A percentile compares a stretch with the other conserved stretches of the same genome.
Evolutionary conservation across 2,113 vertebrate genomes (phyloP).

Genomic region (Paramormyrops kingsleyae): DNA sequence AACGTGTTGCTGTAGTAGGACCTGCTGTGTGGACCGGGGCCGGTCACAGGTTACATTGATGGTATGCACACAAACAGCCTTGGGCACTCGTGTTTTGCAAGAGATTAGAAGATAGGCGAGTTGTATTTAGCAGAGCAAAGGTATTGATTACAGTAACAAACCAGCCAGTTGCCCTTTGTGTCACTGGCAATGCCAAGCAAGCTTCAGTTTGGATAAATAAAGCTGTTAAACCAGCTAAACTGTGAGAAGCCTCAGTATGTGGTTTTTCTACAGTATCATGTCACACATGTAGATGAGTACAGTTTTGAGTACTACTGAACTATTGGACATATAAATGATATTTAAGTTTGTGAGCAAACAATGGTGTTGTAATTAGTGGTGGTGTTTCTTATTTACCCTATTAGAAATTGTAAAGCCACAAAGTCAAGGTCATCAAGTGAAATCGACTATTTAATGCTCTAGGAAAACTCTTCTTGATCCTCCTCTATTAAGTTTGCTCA

Average conservation of each 20-base stretch:
- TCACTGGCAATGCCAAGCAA: not conserved
- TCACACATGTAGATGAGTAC: not conserved
- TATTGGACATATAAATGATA: not conserved
- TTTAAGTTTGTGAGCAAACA: not conserved
- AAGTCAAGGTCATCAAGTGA: not conserved
- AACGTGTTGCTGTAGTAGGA: slow-evolving; percentile 36
- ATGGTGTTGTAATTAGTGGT: not conserved
- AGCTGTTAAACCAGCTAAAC: not conserved
- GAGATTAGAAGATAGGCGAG: not conserved
- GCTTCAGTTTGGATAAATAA: not conserved
- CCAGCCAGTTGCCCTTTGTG: not conserved
- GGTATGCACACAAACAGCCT: slow-evolving; percentile 12
- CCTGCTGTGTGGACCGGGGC: slow-evolving; percentile 33
- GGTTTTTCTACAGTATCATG: not conserved
- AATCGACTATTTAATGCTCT: not conserved
- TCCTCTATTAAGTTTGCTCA: not conserved
- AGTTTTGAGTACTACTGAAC: not conserved
- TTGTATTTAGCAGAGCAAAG: not conserved
- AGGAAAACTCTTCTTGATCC: not conserved
- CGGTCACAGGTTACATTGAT: slow-evolving; percentile 58
- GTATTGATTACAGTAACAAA: not conserved
- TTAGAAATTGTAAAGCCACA: not conserved
- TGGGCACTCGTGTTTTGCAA: not conserved
- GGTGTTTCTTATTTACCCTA: not conserved
- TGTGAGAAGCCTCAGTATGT: not conserved